phyloP scores from a whole-genome alignment of 1,140 invertebrate genomes.

The Holcopasites calliopsidis region DNA sequence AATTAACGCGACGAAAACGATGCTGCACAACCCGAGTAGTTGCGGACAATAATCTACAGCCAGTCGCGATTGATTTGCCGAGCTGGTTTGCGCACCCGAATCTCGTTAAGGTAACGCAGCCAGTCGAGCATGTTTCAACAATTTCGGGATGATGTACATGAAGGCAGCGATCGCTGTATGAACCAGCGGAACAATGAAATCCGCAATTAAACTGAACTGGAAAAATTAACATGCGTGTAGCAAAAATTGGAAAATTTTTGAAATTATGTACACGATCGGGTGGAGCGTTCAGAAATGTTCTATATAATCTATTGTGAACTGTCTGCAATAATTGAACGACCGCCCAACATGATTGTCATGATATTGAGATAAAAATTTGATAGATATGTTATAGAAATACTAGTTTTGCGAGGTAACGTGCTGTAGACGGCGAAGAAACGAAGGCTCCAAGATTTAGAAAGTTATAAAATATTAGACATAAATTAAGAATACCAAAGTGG shows the following conservation, averaged over 20 bases:
- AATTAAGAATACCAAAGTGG: neutral
- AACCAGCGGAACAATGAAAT: constrained; percentile 48
- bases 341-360: constrained; percentile 13
- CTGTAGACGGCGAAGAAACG: neutral
- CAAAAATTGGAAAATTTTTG: constrained; percentile 22
- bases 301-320: constrained; percentile 18
- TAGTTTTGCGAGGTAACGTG: constrained; percentile 2
- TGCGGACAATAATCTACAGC: constrained; percentile 25
- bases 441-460: neutral
- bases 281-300: constrained; percentile 17
- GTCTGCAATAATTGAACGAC: neutral
- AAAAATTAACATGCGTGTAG: constrained; percentile 6
- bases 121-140: constrained; percentile 43
- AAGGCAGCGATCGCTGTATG: constrained; percentile 37
- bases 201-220: constrained; percentile 21
- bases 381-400: neutral
- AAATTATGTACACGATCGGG: neutral
- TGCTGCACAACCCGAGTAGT: neutral
- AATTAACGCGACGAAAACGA: constrained; percentile 1
- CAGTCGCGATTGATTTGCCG: constrained; percentile 54
- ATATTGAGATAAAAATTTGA: neutral
- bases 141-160: constrained; percentile 33
- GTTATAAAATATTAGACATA: no score
- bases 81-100: constrained; percentile 60
- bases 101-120: constrained; percentile 56